phyloP scores from a whole-genome alignment of 1,140 invertebrate genomes.

The Druon quercuslanigerum region DNA sequence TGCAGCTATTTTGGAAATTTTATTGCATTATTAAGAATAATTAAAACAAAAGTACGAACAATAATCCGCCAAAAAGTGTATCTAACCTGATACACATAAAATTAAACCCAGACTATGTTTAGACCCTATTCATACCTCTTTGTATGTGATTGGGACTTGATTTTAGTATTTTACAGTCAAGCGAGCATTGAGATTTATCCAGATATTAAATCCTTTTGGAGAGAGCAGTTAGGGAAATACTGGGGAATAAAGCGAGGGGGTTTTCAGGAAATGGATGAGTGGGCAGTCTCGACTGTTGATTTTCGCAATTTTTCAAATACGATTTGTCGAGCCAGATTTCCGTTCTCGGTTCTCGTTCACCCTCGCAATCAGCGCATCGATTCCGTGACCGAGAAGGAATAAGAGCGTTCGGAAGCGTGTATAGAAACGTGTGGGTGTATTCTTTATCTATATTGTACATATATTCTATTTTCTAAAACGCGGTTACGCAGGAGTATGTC shows the following conservation, averaged over 20 bases:
- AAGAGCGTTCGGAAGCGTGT: conserved; percentile 11
- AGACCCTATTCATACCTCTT: too few species aligned
- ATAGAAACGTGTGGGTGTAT: not conserved
- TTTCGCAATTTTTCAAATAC: conserved; percentile 31
- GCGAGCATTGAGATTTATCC: not conserved
- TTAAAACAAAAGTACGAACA: too few species aligned
- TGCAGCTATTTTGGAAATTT: too few species aligned
- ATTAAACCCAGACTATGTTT: too few species aligned
- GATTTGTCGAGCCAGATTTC: conserved; percentile 19
- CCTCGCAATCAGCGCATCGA: conserved; percentile 28
- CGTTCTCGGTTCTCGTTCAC: not conserved
- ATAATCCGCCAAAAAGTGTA: too few species aligned
- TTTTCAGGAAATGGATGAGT: conserved; percentile 4
- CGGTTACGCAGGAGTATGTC: conserved; percentile 21
- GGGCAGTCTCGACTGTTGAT: conserved; percentile 21
- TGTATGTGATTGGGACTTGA: too few species aligned
- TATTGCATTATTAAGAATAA: too few species aligned
- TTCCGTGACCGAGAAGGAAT: conserved; percentile 21
- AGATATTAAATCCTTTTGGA: not conserved
- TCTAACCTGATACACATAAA: too few species aligned
- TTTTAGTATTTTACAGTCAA: not conserved
- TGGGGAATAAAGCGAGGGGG: not conserved
- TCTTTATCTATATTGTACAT: not conserved
- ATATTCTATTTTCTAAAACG: not conserved
- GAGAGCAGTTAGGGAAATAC: not conserved